Percentiles rank a stretch among this genome's conserved stretches.
phyloP scores from a whole-genome alignment of 1,140 invertebrate genomes.

The Trichogramma pretiosum region DNA sequence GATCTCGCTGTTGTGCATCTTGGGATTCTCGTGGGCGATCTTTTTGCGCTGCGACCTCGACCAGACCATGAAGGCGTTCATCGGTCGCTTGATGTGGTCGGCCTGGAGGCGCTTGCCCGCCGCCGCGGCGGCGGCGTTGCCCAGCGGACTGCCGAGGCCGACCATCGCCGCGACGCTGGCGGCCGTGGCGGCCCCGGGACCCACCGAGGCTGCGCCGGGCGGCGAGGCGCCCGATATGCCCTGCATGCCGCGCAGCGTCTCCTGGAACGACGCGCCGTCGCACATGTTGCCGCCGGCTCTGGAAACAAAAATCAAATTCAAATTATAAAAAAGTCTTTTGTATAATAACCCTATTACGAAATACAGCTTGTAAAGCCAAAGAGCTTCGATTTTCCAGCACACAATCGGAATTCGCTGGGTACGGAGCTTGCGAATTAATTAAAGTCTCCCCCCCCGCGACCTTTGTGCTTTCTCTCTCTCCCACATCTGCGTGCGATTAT shows the following conservation, averaged over 20 bases:
- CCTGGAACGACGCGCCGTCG: constrained; percentile 41
- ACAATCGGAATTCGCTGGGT: too few species aligned
- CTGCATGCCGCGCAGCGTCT: constrained; percentile 39
- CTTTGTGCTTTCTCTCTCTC: too few species aligned
- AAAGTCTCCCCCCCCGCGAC: too few species aligned
- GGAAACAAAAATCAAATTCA: constrained; percentile 19
- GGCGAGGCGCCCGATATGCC: constrained; percentile 38
- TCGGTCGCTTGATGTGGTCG: constrained; percentile 56
- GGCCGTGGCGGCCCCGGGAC: constrained; percentile 27
- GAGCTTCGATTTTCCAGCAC: too few species aligned
- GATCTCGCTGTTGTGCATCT: constrained; percentile 98
- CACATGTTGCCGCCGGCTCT: constrained; percentile 48
- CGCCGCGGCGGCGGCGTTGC: constrained; percentile 11
- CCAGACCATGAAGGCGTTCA: constrained; percentile 76
- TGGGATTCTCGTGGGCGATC: constrained; percentile 95
- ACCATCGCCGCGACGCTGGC: constrained; percentile 28
- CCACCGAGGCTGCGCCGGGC: constrained; percentile 32
- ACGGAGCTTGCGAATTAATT: too few species aligned
- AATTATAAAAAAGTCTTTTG: too few species aligned
- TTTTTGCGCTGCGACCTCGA: constrained; percentile 76
- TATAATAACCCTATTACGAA: too few species aligned
- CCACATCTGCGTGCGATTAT: too few species aligned
- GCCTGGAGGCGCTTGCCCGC: constrained; percentile 39
- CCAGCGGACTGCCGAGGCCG: constrained; percentile 31
- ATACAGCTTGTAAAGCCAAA: too few species aligned